These are phyloP conservation scores for Idaea straminata DNA, from an alignment of 2,888 invertebrate species.

Conservation along the genomic window DNA sequence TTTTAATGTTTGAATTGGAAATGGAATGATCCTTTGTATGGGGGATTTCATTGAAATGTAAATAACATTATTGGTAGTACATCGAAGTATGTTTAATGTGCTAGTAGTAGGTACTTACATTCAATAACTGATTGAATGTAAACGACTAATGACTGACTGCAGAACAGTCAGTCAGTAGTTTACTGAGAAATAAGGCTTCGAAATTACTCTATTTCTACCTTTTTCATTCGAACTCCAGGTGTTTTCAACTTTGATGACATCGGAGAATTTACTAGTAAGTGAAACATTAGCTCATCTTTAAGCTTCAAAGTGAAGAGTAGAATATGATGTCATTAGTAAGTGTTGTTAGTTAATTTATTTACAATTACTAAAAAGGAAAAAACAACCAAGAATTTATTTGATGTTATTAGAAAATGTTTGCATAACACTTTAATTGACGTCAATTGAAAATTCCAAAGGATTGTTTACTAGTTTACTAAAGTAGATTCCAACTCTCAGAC, in stretches of 20 bases:
- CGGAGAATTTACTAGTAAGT: no score
- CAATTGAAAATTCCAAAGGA: not conserved
- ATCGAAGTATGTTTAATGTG: not conserved
- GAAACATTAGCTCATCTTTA: no score
- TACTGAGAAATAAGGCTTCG: no score
- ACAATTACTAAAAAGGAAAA: not conserved
- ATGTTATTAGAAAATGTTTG: not conserved
- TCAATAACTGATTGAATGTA: no score
- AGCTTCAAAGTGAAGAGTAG: no score
- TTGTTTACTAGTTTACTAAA: not conserved
- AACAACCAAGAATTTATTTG: not conserved
- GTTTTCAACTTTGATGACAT: no score
- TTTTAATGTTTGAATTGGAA: conserved; percentile 14
- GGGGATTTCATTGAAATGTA: not conserved
- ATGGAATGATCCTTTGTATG: conserved; percentile 7
- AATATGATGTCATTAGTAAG: no score
- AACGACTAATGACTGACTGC: no score
- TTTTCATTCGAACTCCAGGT: no score
- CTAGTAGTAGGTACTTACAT: not conserved
- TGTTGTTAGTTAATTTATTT: no score
- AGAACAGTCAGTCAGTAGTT: no score
- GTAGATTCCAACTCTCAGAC: not conserved
- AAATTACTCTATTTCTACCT: no score
- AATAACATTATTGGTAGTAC: not conserved
- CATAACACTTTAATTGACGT: not conserved